A percentile compares a stretch with the other conserved stretches of the same genome.
phyloP scores from a whole-genome alignment of 2,888 invertebrate species.

The Chaitophorus viminalis region DNA sequence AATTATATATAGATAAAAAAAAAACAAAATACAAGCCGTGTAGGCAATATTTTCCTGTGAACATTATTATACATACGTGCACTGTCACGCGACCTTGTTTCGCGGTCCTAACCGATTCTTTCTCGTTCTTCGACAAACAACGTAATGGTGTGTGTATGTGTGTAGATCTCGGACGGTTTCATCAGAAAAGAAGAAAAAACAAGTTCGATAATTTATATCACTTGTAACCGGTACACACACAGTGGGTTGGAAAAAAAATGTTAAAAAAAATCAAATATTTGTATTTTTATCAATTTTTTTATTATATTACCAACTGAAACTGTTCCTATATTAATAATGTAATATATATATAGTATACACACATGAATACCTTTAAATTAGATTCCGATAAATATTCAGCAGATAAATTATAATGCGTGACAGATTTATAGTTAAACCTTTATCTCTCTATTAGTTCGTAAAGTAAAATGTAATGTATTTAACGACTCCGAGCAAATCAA shows the following conservation, averaged over 20 bases:
- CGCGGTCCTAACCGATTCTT: constrained; percentile 57
- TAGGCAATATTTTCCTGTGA: constrained; percentile 56
- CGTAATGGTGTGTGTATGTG: not conserved
- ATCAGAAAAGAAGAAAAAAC: constrained; percentile 23
- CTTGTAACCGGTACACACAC: constrained; percentile 41
- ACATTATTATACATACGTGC: constrained; percentile 40
- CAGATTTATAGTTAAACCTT: constrained; percentile 47
- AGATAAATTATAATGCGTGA: constrained; percentile 41
- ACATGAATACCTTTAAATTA: constrained; percentile 22
- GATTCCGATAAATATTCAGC: constrained; percentile 42
- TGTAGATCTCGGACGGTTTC: constrained; percentile 9
- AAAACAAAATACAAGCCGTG: constrained; percentile 38
- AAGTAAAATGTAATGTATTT: constrained; percentile 13
- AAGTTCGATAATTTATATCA: constrained; percentile 59
- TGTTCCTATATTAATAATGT: not conserved
- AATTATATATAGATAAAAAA: constrained; percentile 20
- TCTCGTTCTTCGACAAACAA: constrained; percentile 49
- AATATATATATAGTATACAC: constrained; percentile 11
- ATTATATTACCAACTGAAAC: constrained; percentile 9
- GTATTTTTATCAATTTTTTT: constrained; percentile 44
- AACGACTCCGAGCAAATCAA: constrained; percentile 29
- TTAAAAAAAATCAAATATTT: constrained; percentile 40
- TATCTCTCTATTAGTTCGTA: constrained; percentile 24
- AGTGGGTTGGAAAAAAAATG: constrained; percentile 22
- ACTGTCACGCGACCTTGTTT: constrained; percentile 60